These are phyloP conservation scores for Chinchilla lanigera DNA, from an alignment of 2,113 vertebrate species.

Conservation along the genomic window DNA sequence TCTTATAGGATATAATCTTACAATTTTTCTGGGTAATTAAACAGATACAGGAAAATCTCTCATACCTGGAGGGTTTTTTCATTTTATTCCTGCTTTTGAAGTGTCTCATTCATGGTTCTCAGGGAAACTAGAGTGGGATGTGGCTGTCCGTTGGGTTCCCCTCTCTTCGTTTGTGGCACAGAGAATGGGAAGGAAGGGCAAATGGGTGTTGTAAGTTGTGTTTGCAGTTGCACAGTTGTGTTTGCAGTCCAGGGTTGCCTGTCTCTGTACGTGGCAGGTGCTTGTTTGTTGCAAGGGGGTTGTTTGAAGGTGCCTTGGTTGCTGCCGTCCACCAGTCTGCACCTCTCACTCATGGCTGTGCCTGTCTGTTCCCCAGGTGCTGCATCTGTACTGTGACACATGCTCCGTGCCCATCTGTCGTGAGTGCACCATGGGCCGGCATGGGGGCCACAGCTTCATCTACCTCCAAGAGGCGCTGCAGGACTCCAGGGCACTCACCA, in stretches of 20 bases:
- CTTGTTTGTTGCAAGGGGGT: too few relatives aligned
- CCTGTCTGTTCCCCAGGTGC: conserved; percentile 87
- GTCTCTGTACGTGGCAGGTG: rapidly evolving
- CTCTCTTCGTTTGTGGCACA: background rate
- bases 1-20: background rate
- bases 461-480: conserved; percentile 98
- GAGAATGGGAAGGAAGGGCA: background rate
- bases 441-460: conserved; percentile 96
- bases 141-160: too few relatives aligned
- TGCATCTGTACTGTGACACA: conserved; percentile 97
- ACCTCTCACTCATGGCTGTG: background rate
- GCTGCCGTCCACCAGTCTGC: rapidly evolving
- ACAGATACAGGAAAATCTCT: background rate
- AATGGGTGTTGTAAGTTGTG: too few relatives aligned
- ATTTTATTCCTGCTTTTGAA: background rate
- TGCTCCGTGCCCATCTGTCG: conserved; percentile 98
- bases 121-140: background rate
- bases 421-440: conserved; percentile 96
- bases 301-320: rapidly evolving
- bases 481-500: conserved; percentile 96
- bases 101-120: background rate
- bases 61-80: background rate
- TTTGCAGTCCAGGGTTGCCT: rapidly evolving
- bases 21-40: background rate
- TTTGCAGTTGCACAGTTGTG: too few relatives aligned